These are phyloP conservation scores for Temnothorax nylanderi DNA, from an alignment of 1,140 invertebrate genomes.

Conservation along the genomic window DNA sequence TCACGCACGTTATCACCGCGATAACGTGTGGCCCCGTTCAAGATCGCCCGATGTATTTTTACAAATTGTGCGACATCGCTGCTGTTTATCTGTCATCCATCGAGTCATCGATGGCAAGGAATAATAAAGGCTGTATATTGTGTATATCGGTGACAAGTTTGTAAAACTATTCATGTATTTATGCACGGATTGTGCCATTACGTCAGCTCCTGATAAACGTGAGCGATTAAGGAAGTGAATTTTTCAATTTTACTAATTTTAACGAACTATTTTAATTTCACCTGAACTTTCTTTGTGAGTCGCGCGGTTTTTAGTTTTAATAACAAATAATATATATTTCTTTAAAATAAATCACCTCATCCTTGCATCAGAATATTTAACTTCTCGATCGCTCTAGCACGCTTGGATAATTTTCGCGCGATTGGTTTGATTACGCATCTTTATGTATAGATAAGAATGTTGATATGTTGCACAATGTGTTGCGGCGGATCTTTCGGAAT, in stretches of 20 bases:
- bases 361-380: neutral
- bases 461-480: constrained; percentile 25
- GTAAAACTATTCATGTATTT: constrained; percentile 1
- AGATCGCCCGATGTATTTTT: constrained; percentile 61
- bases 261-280: neutral
- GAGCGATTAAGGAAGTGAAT: neutral
- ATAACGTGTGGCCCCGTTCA: constrained; percentile 52
- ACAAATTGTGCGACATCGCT: constrained; percentile 27
- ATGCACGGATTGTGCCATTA: neutral
- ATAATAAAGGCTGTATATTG: constrained; percentile 10
- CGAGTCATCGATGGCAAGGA: neutral
- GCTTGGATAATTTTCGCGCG: constrained; percentile 4
- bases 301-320: neutral
- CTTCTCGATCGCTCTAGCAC: neutral
- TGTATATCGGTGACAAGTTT: constrained; percentile 2
- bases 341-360: neutral
- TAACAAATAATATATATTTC: neutral
- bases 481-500: constrained; percentile 63
- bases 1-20: constrained; percentile 42
- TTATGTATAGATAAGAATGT: constrained; percentile 31
- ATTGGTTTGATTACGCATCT: constrained; percentile 14
- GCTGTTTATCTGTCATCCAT: constrained; percentile 41
- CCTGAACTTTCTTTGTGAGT: neutral
- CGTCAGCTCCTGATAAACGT: neutral
- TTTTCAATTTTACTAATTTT: neutral